These are phyloP conservation scores for Bembecia ichneumoniformis DNA, from an alignment of 2,888 invertebrate species.

Conservation along the genomic window DNA sequence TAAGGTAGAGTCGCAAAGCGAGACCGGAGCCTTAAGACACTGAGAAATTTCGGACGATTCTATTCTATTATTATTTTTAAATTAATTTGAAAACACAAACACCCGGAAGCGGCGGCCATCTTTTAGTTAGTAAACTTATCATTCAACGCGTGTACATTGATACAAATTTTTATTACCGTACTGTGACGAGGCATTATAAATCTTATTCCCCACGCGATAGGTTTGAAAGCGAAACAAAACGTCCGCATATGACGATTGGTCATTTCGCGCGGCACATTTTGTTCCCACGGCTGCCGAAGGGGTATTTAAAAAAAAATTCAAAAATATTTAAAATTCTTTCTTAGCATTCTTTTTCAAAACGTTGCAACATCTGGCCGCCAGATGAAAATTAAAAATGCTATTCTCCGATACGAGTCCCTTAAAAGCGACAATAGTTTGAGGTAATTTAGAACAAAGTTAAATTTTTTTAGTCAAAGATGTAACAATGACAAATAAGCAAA, in stretches of 20 bases:
- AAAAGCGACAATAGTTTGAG: too few species aligned
- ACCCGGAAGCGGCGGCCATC: slow-evolving; percentile 24
- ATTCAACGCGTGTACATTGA: neutral
- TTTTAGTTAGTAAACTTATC: slow-evolving; percentile 4
- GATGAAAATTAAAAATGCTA: slow-evolving; percentile 8
- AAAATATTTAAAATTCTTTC: slow-evolving; percentile 18
- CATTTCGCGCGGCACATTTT: slow-evolving; percentile 9
- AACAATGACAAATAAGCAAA: too few species aligned
- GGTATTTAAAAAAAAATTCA: neutral
- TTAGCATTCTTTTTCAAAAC: slow-evolving; percentile 15
- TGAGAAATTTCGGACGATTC: too few species aligned
- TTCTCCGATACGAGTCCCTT: too few species aligned
- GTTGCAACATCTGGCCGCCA: slow-evolving; percentile 25
- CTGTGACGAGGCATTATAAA: neutral
- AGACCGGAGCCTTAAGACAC: too few species aligned
- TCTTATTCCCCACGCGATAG: too few species aligned
- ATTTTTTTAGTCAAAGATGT: too few species aligned
- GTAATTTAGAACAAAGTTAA: too few species aligned
- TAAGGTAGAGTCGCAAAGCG: too few species aligned
- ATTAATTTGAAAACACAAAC: neutral
- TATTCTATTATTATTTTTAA: too few species aligned
- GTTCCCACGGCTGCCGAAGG: slow-evolving; percentile 26
- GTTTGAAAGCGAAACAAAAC: slow-evolving; percentile 4
- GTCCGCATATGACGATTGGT: slow-evolving; percentile 7
- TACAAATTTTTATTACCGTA: neutral